Conservation (phyloP, 2,797 vertebrate genomes). For the Hydrophis major region DNA sequence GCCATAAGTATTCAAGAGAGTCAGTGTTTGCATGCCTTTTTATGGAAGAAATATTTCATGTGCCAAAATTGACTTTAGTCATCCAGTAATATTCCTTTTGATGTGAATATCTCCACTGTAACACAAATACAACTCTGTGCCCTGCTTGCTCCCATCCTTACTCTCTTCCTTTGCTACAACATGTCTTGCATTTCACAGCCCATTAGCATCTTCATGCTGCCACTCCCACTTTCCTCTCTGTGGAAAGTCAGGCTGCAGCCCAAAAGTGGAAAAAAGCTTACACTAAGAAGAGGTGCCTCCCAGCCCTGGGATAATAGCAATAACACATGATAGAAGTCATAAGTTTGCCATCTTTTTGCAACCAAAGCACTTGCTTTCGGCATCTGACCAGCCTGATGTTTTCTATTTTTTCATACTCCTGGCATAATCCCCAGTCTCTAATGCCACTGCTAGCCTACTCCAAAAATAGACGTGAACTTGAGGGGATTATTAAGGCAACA, state of each 20-base stretch:
- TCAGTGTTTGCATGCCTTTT: not conserved
- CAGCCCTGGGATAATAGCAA: not conserved
- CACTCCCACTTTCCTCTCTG: not conserved
- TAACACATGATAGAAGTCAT: not conserved
- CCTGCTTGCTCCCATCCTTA: not conserved
- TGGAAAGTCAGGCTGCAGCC: not conserved
- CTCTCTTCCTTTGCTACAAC: not conserved
- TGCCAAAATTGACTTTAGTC: not conserved
- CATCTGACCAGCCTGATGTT: fast-evolving
- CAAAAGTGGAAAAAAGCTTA: not conserved
- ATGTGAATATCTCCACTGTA: not conserved
- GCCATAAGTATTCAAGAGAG: not conserved
- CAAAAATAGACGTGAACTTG: conserved; percentile 49
- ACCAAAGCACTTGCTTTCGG: not conserved
- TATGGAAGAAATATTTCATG: not conserved
- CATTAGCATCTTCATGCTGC: not conserved
- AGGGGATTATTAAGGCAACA: conserved; percentile 54
- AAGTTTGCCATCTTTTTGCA: not conserved
- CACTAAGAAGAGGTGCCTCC: not conserved
- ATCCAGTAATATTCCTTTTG: not conserved
- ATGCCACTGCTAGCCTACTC: conserved; percentile 39
- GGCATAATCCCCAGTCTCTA: conserved; percentile 22
- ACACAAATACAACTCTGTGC: not conserved
- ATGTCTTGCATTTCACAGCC: not conserved
- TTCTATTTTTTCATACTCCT: not conserved